Evolutionary conservation across 2,888 invertebrate species (phyloP), one percentile per base, ranked within the genome.

Genomic region (Emmelina monodactyla): DNA sequence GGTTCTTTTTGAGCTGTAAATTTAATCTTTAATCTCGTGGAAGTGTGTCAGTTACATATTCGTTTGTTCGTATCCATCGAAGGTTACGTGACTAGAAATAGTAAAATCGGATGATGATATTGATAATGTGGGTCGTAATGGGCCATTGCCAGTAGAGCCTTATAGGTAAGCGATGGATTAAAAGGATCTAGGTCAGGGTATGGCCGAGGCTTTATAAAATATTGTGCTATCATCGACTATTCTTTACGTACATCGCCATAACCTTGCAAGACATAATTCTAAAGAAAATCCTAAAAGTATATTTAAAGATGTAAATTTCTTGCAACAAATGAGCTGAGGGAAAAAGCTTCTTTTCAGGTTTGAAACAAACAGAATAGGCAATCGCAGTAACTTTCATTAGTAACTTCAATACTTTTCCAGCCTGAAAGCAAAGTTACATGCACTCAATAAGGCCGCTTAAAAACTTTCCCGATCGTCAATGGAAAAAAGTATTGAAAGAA

Each of bases 101-200:
- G 76, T 78, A 78, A 78, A 78, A 75, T 76, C 61, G 72, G 75
- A 73, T 75, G 78, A 76, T 76, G 76, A 78, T 75, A 73, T 76
- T 79, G 78, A 79, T 79, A 78, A 79, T 78, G 70, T 75, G 72
- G 71, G 75, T 71, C 70, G 73, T 76, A 73, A 79, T 76, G 69
- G 76, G 73, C 72, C 70, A 70, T 71, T 69, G 71, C 70, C 72
- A 78, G 78, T 78, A 78, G 78, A 76, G 78, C 72, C 73, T 78
- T 78, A 76, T 78, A 79, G 76, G 79, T 75, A 78, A 78, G 70
- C 72, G 70, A 75, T 78, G 76, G 76, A 78, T 76, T 76, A 73
- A 67, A 75, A 70, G 64, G 63, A 78, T 76, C 58, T 75, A 51
- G 78, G 75, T 76, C 75, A 78, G 66, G 71, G 72, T 62, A 67